These are phyloP conservation scores for Andrena dorsata DNA, from an alignment of 2,888 invertebrate species.

Conservation along the genomic window DNA sequence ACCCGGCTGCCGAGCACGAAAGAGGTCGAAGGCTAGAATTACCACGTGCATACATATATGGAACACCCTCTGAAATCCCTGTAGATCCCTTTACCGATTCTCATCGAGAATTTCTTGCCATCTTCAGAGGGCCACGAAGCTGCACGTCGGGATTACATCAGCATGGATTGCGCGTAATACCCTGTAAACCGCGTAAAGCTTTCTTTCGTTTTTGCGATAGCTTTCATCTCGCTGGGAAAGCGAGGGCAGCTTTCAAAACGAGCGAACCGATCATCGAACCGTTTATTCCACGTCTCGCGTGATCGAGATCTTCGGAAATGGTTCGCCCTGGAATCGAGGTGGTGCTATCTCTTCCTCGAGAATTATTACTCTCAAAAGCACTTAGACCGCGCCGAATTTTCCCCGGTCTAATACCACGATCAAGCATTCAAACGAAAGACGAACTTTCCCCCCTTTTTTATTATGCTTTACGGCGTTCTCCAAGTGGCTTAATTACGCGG, in stretches of 20 bases:
- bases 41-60: slow-evolving; percentile 65
- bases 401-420: background rate
- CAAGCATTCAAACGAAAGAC: background rate
- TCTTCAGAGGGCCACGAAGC: slow-evolving; percentile 38
- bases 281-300: slow-evolving; percentile 12
- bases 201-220: slow-evolving; percentile 47
- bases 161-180: slow-evolving; percentile 61
- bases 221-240: slow-evolving; percentile 29
- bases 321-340: slow-evolving; percentile 1
- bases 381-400: background rate
- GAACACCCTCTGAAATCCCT: slow-evolving; percentile 44
- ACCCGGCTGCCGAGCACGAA: background rate
- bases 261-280: slow-evolving; percentile 12
- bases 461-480: slow-evolving; percentile 53
- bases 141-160: slow-evolving; percentile 54
- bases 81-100: slow-evolving; percentile 50
- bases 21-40: slow-evolving; percentile 42
- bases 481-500: slow-evolving; percentile 57
- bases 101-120: slow-evolving; percentile 67
- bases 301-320: slow-evolving; percentile 22
- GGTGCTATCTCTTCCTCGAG: background rate
- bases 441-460: slow-evolving; percentile 21
- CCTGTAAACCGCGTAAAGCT: slow-evolving; percentile 58
- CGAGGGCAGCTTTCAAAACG: slow-evolving; percentile 21
- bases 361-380: background rate